Evolutionary conservation across 2,113 vertebrate genomes (phyloP).

Genomic region (Castor canadensis): DNA sequence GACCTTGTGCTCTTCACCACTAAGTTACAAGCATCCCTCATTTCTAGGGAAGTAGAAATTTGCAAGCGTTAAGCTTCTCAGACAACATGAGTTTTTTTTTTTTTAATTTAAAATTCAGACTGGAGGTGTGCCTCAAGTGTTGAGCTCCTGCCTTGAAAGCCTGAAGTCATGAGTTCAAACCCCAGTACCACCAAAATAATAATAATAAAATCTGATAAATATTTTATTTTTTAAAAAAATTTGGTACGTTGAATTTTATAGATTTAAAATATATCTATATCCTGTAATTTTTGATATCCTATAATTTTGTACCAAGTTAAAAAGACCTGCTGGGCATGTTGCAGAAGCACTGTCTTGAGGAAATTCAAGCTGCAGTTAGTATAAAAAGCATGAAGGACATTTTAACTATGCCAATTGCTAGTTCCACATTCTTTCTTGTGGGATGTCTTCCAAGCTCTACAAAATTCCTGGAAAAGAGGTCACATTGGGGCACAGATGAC

Average conservation of each 20-base stretch:
- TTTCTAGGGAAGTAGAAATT: background rate
- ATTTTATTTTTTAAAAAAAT: constrained; percentile 27
- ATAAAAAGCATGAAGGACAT: background rate
- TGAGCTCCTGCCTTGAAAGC: no score
- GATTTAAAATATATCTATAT: constrained; percentile 9
- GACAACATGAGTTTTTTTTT: background rate
- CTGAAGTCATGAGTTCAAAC: no score
- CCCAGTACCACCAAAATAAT: no score
- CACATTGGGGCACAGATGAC: background rate
- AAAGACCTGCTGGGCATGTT: background rate
- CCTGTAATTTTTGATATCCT: constrained; percentile 39
- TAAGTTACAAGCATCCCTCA: background rate
- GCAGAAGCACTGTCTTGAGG: background rate
- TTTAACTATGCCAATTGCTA: background rate
- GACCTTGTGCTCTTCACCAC: background rate
- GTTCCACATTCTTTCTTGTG: constrained; percentile 30
- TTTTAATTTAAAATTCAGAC: background rate
- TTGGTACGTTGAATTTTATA: background rate
- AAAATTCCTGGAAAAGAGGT: constrained; percentile 15
- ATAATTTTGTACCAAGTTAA: constrained; percentile 21
- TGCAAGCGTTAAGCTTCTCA: background rate
- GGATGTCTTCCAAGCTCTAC: background rate
- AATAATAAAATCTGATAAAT: no score
- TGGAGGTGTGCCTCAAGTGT: no score
- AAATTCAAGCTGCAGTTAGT: background rate